Evolutionary conservation across 2,888 invertebrate genomes (phyloP), one percentile per base, ranked within the genome.

Genomic region (Eupithecia vulgata): DNA sequence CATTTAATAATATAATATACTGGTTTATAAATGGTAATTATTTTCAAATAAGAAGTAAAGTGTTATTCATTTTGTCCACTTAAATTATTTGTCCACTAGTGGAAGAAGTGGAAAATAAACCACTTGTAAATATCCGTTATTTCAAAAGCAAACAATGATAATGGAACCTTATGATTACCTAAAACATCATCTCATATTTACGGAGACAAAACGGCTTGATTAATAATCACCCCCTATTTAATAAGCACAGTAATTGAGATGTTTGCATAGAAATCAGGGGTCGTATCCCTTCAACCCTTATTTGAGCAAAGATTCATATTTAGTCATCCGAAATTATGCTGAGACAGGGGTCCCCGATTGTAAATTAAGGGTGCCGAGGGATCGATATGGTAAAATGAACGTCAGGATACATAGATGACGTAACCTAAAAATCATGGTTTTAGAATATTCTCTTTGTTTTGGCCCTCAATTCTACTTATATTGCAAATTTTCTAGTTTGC

Each of bases 161-260:
- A 57, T 57, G 34, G 30, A 61, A 61, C 34, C 15, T 61, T 42
- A 40, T 37, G 61, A 61, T 64, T 35, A 65, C 40, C n/a, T 35
- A 62, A 62, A 64, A 40, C 57, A 40, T 48, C 62, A 21, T 68
- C 64, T 70, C 76, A 79, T 83, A 81, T 86, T 85, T 84, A 82
- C 81, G 78, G 79, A 87, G 85, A 88, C 88, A 87, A 86, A 85
- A 78, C 81, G 80, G 81, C 83, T 82, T 86, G 86, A 87, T 89
- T 87, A 88, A 88, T 89, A 88, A 88, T 84, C 85, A 86, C 88
- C 89, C 85, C 88, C 87, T 89, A 90, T 89, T 93, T 93, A 94
- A 93, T 93, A 93, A 93, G 84, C 81, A 81, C 84, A 81, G 94
- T 94, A 94, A 94, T 94, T 93, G 94, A 94, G 94, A 93, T 92